Base-by-base conservation (phyloP, 1,140 invertebrate genomes). In the Polypedilum vanderplanki region DNA sequence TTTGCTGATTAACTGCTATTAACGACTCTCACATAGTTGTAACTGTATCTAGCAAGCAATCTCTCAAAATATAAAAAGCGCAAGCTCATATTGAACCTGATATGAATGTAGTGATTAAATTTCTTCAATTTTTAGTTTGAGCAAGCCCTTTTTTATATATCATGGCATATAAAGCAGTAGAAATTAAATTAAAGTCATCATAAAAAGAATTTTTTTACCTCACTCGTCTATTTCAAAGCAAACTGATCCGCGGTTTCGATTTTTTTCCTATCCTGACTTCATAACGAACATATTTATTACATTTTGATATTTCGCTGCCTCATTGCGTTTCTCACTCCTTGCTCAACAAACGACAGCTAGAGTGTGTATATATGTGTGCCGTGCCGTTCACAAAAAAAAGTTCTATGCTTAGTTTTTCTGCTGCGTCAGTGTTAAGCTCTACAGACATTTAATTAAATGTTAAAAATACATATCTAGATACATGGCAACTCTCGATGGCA, bases 381-480 rank as follows among this genome's bases (percentile, higher is more conserved):
- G 7, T 18, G 17, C 4, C 65, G 65, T 70, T 18, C 17, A 70
- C 17, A 70, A 70, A 70, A 18, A 22, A 57, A 20, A 70, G 8
- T 20, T 22, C 24, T 33, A 33, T 33, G 24, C 24, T 33, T 33
- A 5, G 5, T 8, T 20, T 20, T 70, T 70, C 10, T 70, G 65
- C 65, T 70, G 65, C 5, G 65, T 70, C 65, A 70, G 65, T 70
- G 18, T 70, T 70, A 70, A 70, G 20, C 17, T 70, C 12, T 57
- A 70, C 20, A 70, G 65, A 70, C 65, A 70, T 70, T 70, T 70
- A 70, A 70, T 70, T 70, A 70, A 70, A 70, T 20, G 46, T 57
- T 57, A 57, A 57, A 57, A 57, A 57, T 57, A 57, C 46, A 57
- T 57, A 57, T 57, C 46, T 57, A n/a, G 7, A 57, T 57, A 57